phyloP scores from a whole-genome alignment of 2,113 vertebrate species.

The Halichoerus grypus region DNA sequence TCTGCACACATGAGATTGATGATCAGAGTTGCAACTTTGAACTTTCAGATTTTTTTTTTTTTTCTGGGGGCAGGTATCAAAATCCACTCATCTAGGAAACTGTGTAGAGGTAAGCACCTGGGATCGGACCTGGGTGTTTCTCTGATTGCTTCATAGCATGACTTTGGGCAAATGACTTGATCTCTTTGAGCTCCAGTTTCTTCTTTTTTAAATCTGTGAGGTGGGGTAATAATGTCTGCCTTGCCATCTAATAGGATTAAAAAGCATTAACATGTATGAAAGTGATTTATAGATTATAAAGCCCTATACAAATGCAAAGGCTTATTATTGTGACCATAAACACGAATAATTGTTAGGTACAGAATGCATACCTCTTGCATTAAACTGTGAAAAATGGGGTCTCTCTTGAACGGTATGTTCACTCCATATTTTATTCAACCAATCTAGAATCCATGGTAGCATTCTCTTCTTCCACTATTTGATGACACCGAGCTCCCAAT shows the following conservation, averaged over 20 bases:
- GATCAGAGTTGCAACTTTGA: conserved; percentile 31
- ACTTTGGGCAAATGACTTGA: conserved; percentile 1
- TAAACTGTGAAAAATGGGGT: conserved; percentile 44
- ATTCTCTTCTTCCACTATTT: neutral
- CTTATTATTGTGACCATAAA: conserved; percentile 19
- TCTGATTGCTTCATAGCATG: neutral
- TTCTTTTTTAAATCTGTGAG: neutral
- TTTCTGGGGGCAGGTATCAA: neutral
- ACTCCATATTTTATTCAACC: neutral
- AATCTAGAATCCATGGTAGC: neutral
- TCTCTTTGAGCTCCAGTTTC: conserved; percentile 26
- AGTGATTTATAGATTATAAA: conserved; percentile 12
- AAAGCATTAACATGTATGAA: conserved; percentile 6
- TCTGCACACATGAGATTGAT: neutral
- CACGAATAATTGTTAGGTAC: neutral
- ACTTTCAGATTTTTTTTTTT: conserved; percentile 42
- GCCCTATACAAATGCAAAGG: neutral
- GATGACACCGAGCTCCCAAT: neutral
- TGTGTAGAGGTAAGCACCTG: neutral
- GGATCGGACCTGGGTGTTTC: neutral
- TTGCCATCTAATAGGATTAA: conserved; percentile 40
- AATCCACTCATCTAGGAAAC: neutral
- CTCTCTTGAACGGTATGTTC: neutral
- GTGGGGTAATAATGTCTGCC: neutral
- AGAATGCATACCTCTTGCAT: neutral